Evolutionary conservation across 2,797 vertebrate species (phyloP).

Genomic region (Anabas testudineus): DNA sequence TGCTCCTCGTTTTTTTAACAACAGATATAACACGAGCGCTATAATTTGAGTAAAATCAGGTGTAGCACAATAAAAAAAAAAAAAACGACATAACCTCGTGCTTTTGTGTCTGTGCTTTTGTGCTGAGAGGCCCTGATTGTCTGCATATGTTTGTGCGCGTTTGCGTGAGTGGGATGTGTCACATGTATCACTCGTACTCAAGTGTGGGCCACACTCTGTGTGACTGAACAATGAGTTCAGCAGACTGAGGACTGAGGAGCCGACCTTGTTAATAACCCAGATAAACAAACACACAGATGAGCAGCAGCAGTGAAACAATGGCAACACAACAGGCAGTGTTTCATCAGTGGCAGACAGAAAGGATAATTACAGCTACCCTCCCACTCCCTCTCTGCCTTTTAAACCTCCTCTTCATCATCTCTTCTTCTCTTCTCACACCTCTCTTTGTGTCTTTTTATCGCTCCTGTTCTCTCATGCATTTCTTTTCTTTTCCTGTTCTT

Average conservation of each 20-base stretch:
- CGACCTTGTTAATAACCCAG: conserved; percentile 73
- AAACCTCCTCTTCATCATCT: conserved; percentile 60
- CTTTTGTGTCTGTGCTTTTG: background rate
- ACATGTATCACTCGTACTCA: conserved; percentile 44
- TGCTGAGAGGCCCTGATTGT: conserved; percentile 2
- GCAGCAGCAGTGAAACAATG: conserved; percentile 64
- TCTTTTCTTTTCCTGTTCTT: conserved; percentile 22
- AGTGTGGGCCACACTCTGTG: conserved; percentile 40
- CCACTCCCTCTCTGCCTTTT: conserved; percentile 68
- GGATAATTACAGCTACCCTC: conserved; percentile 75
- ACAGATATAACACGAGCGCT: conserved; percentile 35
- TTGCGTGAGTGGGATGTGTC: conserved; percentile 8
- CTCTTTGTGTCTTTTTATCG: conserved; percentile 30
- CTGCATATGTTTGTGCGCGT: conserved; percentile 4
- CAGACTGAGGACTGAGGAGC: conserved; percentile 54
- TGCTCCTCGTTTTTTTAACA: conserved; percentile 14
- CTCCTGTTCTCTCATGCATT: conserved; percentile 6
- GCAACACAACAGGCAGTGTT: conserved; percentile 69
- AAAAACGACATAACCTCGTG: conserved; percentile 5
- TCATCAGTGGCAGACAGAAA: conserved; percentile 72
- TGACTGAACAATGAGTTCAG: conserved; percentile 67
- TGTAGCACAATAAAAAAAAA: conserved; percentile 35
- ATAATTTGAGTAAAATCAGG: conserved; percentile 38
- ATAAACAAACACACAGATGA: conserved; percentile 75
- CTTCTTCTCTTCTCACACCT: conserved; percentile 38